Base-by-base conservation (phyloP, 2,888 invertebrate species). In the Scaptomyza tumidula region DNA sequence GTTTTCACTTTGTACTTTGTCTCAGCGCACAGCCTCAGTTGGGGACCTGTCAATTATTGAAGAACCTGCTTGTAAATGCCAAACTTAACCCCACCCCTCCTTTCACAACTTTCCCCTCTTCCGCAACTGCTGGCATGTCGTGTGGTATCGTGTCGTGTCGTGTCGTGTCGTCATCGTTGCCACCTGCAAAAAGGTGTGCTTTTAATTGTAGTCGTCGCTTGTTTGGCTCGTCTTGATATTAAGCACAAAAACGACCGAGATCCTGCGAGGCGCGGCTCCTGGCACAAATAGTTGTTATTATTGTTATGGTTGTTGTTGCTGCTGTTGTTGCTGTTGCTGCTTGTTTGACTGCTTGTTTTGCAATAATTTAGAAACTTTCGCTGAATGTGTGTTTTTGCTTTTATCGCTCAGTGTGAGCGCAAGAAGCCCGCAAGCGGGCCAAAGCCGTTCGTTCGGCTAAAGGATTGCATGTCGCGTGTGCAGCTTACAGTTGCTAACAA, bases 291-390 rank as follows among this genome's bases (percentile, higher is more conserved):
- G 79, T 78, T 60, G 49, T 39, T 55, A 35, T 68, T 66, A 52
- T 63, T 69, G 46, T 58, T 50, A 6, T 56, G 59, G 44, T 24
- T 49, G 45, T 19, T 65, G 46, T 37, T 58, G 55, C 19, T 61
- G 44, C 19, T 49, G 45, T 19, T 65, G 46, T 37, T 58, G 55
- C 19, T 61, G 24, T 9, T 54, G 53, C n/a, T 50, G 13, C 19
- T 58, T 75, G 49, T 27, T 65, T 75, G 72, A 71, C 84, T 86
- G 84, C 78, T 80, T 80, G 80, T 80, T 88, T 89, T 83, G 86
- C 63, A 80, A 86, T 86, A 86, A 86, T 86, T 89, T 86, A 83
- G 79, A 86, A 84, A 88, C 84, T 89, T 88, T 88, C 88, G 80
- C 86, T 83, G 78, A 83, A 75, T 88, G 64, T 83, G 78, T 86